Percentiles rank a stretch among this genome's conserved stretches.
phyloP scores from a whole-genome alignment of 2,888 invertebrate species.

The Drosophila heteroneura region DNA sequence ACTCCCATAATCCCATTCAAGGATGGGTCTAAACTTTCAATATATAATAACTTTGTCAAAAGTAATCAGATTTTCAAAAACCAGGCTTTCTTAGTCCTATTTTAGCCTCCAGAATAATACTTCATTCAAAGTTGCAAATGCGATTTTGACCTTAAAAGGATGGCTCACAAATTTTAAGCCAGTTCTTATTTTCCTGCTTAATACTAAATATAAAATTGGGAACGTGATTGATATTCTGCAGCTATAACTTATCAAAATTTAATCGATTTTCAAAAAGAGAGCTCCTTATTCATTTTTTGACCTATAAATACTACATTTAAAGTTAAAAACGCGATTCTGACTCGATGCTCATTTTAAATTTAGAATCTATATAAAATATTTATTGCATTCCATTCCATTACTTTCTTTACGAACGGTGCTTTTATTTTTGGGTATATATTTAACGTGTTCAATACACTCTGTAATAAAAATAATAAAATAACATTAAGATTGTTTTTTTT shows the following conservation, averaged over 20 bases:
- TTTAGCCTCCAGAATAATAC: neutral
- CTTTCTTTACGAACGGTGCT: neutral
- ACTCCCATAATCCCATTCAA: no score
- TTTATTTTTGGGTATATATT: neutral
- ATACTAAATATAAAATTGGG: no score
- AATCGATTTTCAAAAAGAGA: no score
- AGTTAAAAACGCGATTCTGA: no score
- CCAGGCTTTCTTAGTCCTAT: neutral
- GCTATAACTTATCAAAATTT: no score
- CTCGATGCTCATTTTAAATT: neutral
- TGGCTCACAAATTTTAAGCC: neutral
- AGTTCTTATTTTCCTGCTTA: neutral
- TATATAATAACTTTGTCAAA: neutral
- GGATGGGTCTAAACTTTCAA: neutral
- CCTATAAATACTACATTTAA: no score
- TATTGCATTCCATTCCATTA: neutral
- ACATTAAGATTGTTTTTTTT: slow-evolving; percentile 26
- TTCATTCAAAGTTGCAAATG: neutral
- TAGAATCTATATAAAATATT: neutral
- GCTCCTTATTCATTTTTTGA: no score
- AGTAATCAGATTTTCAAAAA: neutral
- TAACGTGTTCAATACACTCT: neutral
- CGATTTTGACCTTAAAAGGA: neutral
- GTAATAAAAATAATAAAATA: slow-evolving; percentile 14
- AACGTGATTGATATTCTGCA: neutral